phyloP scores from a whole-genome alignment of 2,797 vertebrate genomes.

The Bucorvus abyssinicus region DNA sequence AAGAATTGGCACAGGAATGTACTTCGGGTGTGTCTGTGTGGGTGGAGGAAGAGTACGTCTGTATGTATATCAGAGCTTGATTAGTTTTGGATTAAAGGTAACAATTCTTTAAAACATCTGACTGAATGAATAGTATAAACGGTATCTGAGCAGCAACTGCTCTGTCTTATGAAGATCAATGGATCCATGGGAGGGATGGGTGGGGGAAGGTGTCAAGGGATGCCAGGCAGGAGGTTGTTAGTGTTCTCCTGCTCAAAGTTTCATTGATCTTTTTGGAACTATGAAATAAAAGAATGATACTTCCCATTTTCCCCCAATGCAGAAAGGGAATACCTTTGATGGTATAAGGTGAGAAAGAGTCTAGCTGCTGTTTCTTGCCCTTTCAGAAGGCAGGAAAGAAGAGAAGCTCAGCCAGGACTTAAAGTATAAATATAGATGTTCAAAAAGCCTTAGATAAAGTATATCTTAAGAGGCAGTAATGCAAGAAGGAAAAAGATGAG shows the following conservation, averaged over 20 bases:
- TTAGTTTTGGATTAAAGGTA: neutral
- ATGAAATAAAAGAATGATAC: constrained; percentile 10
- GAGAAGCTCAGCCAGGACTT: neutral
- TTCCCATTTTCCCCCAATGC: constrained; percentile 1
- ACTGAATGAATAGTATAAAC: neutral
- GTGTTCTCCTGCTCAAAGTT: constrained; percentile 20
- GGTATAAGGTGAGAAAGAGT: neutral
- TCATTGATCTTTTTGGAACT: constrained; percentile 22
- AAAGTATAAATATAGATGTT: neutral
- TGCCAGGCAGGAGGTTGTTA: constrained; percentile 3
- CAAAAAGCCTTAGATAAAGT: neutral
- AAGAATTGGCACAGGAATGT: rapidly evolving
- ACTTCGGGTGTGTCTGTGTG: neutral
- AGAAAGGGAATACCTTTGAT: constrained; percentile 23
- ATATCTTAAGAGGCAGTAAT: neutral
- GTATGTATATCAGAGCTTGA: neutral
- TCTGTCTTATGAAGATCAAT: neutral
- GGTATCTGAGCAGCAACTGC: neutral
- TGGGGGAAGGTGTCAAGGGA: neutral
- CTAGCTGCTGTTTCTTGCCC: neutral
- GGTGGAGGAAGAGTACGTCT: neutral
- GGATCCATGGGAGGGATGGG: neutral
- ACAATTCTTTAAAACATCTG: neutral
- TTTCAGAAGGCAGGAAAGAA: constrained; percentile 3
- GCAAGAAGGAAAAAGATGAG: neutral